Evolutionary conservation across 2,797 vertebrate species (phyloP).

Genomic region (Danio jaintianensis): DNA sequence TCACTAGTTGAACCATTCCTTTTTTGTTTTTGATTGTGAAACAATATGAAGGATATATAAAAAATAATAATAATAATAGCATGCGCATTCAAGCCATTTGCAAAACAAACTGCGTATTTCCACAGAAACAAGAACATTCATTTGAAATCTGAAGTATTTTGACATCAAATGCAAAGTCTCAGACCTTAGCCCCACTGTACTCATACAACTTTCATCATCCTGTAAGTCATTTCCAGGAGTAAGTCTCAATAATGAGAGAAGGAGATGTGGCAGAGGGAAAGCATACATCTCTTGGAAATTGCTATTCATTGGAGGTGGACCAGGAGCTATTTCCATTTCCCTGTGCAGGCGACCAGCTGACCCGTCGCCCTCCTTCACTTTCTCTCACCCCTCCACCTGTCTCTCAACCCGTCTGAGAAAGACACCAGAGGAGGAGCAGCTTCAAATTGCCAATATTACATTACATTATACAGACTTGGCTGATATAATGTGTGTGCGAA

Average conservation of each 20-base stretch:
- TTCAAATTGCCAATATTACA: conserved; percentile 18
- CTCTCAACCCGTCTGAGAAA: conserved; percentile 38
- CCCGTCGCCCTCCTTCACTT: conserved; percentile 45
- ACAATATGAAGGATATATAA: too few relatives aligned
- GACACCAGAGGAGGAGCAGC: not conserved
- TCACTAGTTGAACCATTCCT: too few relatives aligned
- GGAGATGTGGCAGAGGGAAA: conserved; percentile 55
- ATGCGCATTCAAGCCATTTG: too few relatives aligned
- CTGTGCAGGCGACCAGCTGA: conserved; percentile 60
- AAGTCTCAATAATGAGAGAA: conserved; percentile 59
- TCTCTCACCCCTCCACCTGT: conserved; percentile 25
- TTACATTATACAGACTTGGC: conserved; percentile 7
- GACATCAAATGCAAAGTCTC: not conserved
- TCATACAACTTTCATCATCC: conserved; percentile 10
- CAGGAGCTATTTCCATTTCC: conserved; percentile 68
- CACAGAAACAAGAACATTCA: too few relatives aligned
- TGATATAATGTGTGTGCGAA: not conserved
- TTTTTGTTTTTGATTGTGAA: too few relatives aligned
- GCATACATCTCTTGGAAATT: conserved; percentile 64
- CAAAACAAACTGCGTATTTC: too few relatives aligned
- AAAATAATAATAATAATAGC: too few relatives aligned
- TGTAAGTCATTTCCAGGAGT: conserved; percentile 34
- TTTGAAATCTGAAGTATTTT: too few relatives aligned
- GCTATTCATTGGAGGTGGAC: conserved; percentile 65
- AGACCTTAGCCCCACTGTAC: not conserved